phyloP scores from a whole-genome alignment of 1,140 invertebrate genomes.

The Drosophila hydei region DNA sequence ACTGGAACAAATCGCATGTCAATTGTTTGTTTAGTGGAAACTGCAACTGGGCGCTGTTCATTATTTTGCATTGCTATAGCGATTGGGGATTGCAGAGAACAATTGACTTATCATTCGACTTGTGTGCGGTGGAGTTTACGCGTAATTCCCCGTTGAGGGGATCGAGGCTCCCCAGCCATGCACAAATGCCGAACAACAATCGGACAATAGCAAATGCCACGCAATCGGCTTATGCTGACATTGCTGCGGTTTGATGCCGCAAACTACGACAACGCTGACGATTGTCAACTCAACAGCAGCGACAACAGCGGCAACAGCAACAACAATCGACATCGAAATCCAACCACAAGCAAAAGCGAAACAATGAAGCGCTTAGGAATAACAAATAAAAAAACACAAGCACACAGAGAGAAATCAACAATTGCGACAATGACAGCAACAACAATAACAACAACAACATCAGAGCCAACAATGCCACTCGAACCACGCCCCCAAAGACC shows the following conservation, averaged over 20 bases:
- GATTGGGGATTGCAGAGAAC: conserved; percentile 53
- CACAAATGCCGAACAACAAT: conserved; percentile 10
- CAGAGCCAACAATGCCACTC: conserved; percentile 12
- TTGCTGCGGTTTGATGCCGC: conserved; percentile 69
- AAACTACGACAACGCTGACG: conserved; percentile 30
- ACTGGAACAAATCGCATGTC: conserved; percentile 30
- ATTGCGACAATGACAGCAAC: no score
- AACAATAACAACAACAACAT: conserved; percentile 39
- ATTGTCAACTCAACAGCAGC: conserved; percentile 31
- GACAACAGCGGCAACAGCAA: conserved; percentile 7
- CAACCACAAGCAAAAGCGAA: conserved; percentile 50
- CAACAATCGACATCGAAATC: conserved; percentile 46
- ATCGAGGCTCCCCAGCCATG: neutral
- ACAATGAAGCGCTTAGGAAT: conserved; percentile 57
- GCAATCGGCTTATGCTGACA: conserved; percentile 75
- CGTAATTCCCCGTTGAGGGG: conserved; percentile 33
- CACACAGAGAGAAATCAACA: conserved; percentile 48
- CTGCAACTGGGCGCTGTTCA: conserved; percentile 32
- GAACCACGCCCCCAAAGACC: neutral
- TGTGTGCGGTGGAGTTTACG: conserved; percentile 50
- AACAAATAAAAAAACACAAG: conserved; percentile 9
- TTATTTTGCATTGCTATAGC: conserved; percentile 40
- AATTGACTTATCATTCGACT: conserved; percentile 81
- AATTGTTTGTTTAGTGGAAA: conserved; percentile 32
- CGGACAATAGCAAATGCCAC: conserved; percentile 76